phyloP scores from a whole-genome alignment of 2,797 vertebrate genomes.

The Onychomys leucogaster region DNA sequence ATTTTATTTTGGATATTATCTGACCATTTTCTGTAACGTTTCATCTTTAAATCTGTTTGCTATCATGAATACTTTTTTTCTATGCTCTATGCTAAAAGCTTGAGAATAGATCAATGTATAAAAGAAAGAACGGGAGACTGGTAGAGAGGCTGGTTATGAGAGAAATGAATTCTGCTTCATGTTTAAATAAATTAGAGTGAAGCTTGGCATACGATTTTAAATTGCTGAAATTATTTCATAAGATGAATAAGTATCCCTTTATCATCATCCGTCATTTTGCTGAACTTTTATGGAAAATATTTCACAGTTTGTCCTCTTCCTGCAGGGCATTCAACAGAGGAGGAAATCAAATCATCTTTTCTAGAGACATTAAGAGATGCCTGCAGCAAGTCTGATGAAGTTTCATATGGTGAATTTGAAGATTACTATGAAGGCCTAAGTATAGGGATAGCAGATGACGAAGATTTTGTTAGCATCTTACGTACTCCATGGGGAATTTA shows the following conservation, averaged over 20 bases:
- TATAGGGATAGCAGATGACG: slow-evolving; percentile 83
- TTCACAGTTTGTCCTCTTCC: slow-evolving; percentile 61
- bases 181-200: slow-evolving; percentile 35
- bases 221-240: slow-evolving; percentile 21
- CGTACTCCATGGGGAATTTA: slow-evolving; percentile 89
- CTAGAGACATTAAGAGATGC: slow-evolving; percentile 86
- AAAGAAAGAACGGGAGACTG: not conserved
- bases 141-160: not conserved
- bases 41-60: not conserved
- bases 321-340: slow-evolving; percentile 87
- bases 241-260: slow-evolving; percentile 35
- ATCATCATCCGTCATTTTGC: not conserved
- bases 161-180: slow-evolving; percentile 42
- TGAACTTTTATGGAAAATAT: slow-evolving; percentile 27
- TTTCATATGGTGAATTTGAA: slow-evolving; percentile 90
- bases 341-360: slow-evolving; percentile 88
- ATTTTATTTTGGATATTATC: not conserved
- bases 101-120: not conserved
- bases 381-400: slow-evolving; percentile 85
- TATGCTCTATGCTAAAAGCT: not conserved
- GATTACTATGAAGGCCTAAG: slow-evolving; percentile 91
- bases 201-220: slow-evolving; percentile 51
- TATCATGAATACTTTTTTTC: not conserved
- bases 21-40: not conserved
- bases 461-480: slow-evolving; percentile 88